These are phyloP conservation scores for Cuniculus paca DNA, from an alignment of 2,797 vertebrate species.

Conservation along the genomic window DNA sequence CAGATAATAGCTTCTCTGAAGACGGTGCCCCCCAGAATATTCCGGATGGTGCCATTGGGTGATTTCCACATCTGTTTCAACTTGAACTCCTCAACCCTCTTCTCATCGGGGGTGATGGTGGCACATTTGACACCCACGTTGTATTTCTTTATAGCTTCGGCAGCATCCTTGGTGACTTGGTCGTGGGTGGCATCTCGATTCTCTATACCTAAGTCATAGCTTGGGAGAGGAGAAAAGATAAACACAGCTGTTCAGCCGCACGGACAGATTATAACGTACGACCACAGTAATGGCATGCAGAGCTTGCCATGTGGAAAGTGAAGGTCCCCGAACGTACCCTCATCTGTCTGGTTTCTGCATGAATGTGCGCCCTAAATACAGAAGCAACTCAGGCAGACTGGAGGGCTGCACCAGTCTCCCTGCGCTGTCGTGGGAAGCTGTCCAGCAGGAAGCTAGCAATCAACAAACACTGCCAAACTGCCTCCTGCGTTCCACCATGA, in stretches of 20 bases:
- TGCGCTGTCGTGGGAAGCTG: not conserved
- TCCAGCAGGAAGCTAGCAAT: not conserved
- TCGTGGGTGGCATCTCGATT: slow-evolving; percentile 96
- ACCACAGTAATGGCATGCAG: not conserved
- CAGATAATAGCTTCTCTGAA: slow-evolving; percentile 99
- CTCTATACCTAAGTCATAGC: slow-evolving; percentile 98
- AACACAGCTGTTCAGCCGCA: not conserved
- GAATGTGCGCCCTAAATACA: not conserved
- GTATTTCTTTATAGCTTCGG: slow-evolving; percentile 95
- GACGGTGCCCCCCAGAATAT: slow-evolving; percentile 98
- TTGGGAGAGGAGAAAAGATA: slow-evolving; percentile 75
- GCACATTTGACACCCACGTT: slow-evolving; percentile 98
- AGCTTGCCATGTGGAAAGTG: not conserved
- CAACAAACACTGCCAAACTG: not conserved
- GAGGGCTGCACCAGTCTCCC: not conserved
- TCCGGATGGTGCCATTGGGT: slow-evolving; percentile 98
- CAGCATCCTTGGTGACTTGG: slow-evolving; percentile 95
- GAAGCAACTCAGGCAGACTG: not conserved
- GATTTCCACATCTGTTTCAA: slow-evolving; percentile 99
- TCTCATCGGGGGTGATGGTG: slow-evolving; percentile 99
- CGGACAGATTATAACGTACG: not conserved
- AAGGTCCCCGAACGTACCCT: not conserved
- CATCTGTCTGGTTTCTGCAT: not conserved
- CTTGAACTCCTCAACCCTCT: slow-evolving; percentile 98
- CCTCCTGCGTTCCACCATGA: not conserved